Evolutionary conservation across 2,797 vertebrate species (phyloP).

Genomic region (Danio kyathit): DNA sequence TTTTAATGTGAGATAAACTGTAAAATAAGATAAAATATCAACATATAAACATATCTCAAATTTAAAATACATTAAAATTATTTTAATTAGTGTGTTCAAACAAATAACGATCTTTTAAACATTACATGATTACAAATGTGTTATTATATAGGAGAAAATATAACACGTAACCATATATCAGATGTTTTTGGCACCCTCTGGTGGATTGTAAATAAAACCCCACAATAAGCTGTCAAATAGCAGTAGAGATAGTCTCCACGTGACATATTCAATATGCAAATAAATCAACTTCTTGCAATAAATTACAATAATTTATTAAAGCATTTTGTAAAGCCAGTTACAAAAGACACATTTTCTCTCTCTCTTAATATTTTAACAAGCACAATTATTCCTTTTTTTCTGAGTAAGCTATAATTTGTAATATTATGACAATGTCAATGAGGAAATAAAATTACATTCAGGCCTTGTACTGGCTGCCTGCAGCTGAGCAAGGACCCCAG

Average conservation of each 20-base stretch:
- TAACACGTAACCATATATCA: neutral
- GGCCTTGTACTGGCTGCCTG: constrained; percentile 89
- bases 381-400: constrained; percentile 63
- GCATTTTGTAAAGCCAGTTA: constrained; percentile 94
- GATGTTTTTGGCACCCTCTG: neutral
- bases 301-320: constrained; percentile 95
- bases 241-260: neutral
- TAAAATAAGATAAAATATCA: too few species aligned
- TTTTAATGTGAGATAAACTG: neutral
- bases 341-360: constrained; percentile 78
- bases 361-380: constrained; percentile 75
- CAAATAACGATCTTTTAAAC: neutral
- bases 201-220: neutral
- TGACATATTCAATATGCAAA: neutral
- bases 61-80: neutral
- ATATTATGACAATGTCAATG: constrained; percentile 65
- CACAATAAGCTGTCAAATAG: neutral
- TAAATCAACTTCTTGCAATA: constrained; percentile 58
- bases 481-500: constrained; percentile 86
- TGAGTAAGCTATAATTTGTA: constrained; percentile 53
- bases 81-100: neutral
- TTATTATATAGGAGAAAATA: neutral
- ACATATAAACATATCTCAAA: neutral
- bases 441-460: constrained; percentile 74
- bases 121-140: neutral